phyloP scores from a whole-genome alignment of 2,888 invertebrate genomes.

The Plemyria rubiginata region DNA sequence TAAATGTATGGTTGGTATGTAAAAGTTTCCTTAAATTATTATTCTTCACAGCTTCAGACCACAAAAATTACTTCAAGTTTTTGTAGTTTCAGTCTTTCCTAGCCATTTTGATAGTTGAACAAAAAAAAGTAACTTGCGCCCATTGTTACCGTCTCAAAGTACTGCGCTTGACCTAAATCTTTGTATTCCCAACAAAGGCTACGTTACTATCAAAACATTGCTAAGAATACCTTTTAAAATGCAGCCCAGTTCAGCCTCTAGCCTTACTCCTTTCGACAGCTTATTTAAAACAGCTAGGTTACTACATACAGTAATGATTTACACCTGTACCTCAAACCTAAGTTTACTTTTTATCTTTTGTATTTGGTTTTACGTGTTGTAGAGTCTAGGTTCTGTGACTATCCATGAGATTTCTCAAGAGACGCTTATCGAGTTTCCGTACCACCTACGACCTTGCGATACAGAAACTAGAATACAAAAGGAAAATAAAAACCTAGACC shows the following conservation, averaged over 20 bases:
- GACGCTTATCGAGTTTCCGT: no score
- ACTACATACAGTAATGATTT: neutral
- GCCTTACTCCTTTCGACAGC: slow-evolving; percentile 29
- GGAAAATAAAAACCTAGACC: no score
- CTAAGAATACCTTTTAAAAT: slow-evolving; percentile 51
- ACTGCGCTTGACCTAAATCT: slow-evolving; percentile 28
- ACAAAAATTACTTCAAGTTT: neutral
- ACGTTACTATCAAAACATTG: slow-evolving; percentile 41
- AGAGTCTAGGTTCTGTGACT: no score
- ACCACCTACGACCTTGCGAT: no score
- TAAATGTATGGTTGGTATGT: no score
- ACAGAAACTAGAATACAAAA: no score
- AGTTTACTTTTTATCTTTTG: no score
- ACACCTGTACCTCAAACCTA: no score
- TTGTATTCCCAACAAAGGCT: slow-evolving; percentile 29
- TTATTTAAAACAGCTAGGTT: slow-evolving; percentile 14
- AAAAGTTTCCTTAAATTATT: neutral
- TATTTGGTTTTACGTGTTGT: no score
- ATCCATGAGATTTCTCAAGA: no score
- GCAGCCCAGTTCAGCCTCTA: slow-evolving; percentile 35
- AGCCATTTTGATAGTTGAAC: slow-evolving; percentile 9
- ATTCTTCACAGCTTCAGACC: neutral
- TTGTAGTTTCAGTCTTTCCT: slow-evolving; percentile 1
- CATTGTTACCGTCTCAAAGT: slow-evolving; percentile 21
- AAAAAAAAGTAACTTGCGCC: slow-evolving; percentile 14